Evolutionary conservation across 2,888 invertebrate species (phyloP).

Genomic region (Hipparchia sbordonii): DNA sequence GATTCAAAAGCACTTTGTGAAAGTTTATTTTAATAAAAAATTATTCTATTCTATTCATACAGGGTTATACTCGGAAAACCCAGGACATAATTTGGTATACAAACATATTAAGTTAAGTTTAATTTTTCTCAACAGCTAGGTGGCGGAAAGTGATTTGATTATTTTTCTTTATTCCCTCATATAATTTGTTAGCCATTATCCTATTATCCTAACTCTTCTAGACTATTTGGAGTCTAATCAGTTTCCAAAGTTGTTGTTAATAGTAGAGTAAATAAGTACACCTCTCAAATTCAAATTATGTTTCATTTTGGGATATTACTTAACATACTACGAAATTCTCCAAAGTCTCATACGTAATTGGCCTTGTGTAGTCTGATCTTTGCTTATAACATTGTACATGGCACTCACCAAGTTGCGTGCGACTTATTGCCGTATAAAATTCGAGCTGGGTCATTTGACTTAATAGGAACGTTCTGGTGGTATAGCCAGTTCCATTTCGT

Average conservation of each 20-base stretch:
- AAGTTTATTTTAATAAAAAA: too few relatives aligned
- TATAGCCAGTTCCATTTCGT: slow-evolving; percentile 46
- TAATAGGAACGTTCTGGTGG: slow-evolving; percentile 51
- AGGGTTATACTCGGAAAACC: not conserved
- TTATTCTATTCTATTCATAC: too few relatives aligned
- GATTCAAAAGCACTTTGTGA: too few relatives aligned
- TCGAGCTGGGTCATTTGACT: slow-evolving; percentile 62
- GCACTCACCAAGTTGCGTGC: slow-evolving; percentile 34
- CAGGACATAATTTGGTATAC: not conserved
- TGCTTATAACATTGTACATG: slow-evolving; percentile 16
- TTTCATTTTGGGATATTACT: not conserved
- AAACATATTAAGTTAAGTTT: not conserved
- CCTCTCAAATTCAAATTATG: not conserved
- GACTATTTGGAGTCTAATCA: not conserved
- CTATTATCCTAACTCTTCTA: not conserved
- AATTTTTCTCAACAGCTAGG: not conserved
- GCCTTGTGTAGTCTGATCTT: slow-evolving; percentile 3
- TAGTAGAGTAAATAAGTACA: not conserved
- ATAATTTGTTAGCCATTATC: too few relatives aligned
- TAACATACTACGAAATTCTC: not conserved
- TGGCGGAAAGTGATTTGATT: too few relatives aligned
- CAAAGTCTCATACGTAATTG: not conserved
- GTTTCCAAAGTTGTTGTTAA: not conserved
- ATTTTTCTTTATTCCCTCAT: too few relatives aligned
- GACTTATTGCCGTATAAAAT: slow-evolving; percentile 63